Evolutionary conservation across 2,113 vertebrate genomes (phyloP).

Genomic region (Nerophis ophidion): DNA sequence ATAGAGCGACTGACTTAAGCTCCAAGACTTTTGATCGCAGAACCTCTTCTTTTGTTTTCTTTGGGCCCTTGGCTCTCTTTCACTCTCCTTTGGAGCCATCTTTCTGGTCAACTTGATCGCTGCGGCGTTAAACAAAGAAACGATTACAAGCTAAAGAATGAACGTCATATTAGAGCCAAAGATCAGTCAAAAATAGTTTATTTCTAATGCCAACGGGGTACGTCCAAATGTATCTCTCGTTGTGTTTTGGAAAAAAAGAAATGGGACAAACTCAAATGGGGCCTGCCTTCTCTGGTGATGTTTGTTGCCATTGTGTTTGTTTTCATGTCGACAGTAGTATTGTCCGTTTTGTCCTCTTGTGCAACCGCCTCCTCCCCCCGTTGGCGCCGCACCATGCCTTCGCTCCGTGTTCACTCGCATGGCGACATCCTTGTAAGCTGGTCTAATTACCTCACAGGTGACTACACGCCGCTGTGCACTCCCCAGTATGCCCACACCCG

Average conservation of each 20-base stretch:
- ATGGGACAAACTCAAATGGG: too few relatives aligned
- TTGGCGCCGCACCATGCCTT: constrained; percentile 23
- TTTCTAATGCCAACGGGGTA: too few relatives aligned
- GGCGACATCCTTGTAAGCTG: constrained; percentile 30
- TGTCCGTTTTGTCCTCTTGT: constrained; percentile 11
- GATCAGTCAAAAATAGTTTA: too few relatives aligned
- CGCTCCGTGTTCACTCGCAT: constrained; percentile 15
- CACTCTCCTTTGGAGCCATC: too few relatives aligned
- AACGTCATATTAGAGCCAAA: too few relatives aligned
- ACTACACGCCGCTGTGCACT: constrained; percentile 13
- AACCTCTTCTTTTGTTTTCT: not conserved
- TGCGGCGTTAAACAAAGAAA: not conserved
- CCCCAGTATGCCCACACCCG: constrained; percentile 6
- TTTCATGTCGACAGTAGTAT: not conserved
- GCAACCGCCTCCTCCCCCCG: constrained; percentile 10
- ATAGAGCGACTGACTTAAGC: too few relatives aligned
- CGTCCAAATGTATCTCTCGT: too few relatives aligned
- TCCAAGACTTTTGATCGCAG: too few relatives aligned
- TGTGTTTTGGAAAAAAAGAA: too few relatives aligned
- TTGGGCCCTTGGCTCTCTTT: not conserved
- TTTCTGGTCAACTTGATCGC: too few relatives aligned
- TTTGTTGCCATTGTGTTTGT: constrained; percentile 12
- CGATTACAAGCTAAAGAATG: not conserved
- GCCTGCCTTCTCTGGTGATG: not conserved
- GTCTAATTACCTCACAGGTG: constrained; percentile 41